Evolutionary conservation across 2,888 invertebrate genomes (phyloP).

Genomic region (Parnassius orleans): DNA sequence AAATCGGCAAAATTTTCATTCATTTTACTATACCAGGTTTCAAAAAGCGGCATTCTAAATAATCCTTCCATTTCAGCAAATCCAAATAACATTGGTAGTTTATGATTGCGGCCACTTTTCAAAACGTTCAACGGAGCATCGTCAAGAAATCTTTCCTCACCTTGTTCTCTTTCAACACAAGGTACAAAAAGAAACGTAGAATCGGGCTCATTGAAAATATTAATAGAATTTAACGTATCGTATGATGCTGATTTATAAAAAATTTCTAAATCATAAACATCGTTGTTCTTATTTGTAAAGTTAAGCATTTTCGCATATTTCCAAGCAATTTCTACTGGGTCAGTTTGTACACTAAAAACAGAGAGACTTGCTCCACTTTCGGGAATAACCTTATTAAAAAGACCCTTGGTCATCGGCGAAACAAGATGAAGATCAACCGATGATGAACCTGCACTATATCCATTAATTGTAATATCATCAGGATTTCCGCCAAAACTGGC

Average conservation of each 20-base stretch:
- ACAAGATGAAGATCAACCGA: conserved; percentile 52
- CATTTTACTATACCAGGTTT: conserved; percentile 45
- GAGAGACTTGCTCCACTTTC: conserved; percentile 49
- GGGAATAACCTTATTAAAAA: conserved; percentile 53
- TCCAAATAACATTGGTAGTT: conserved; percentile 49
- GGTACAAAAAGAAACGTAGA: conserved; percentile 36
- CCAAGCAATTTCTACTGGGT: conserved; percentile 51
- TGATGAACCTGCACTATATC: conserved; percentile 54
- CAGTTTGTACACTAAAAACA: conserved; percentile 43
- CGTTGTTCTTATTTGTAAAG: conserved; percentile 40
- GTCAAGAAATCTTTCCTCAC: conserved; percentile 42
- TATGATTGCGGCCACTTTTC: conserved; percentile 42
- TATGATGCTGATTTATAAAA: conserved; percentile 49
- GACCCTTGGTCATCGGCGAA: conserved; percentile 46
- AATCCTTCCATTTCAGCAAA: conserved; percentile 49
- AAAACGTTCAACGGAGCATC: conserved; percentile 47
- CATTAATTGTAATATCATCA: conserved; percentile 52
- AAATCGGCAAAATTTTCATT: conserved; percentile 52
- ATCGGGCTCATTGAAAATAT: conserved; percentile 31
- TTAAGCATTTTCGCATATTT: conserved; percentile 43
- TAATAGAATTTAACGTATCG: conserved; percentile 36
- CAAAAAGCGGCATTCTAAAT: conserved; percentile 34
- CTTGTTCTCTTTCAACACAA: conserved; percentile 44
- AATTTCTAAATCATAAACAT: conserved; percentile 46
- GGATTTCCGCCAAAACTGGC: conserved; percentile 57